A percentile compares a stretch with the other conserved stretches of the same genome.
Evolutionary conservation across 2,797 vertebrate species (phyloP).

Genomic region (Poecilia picta): DNA sequence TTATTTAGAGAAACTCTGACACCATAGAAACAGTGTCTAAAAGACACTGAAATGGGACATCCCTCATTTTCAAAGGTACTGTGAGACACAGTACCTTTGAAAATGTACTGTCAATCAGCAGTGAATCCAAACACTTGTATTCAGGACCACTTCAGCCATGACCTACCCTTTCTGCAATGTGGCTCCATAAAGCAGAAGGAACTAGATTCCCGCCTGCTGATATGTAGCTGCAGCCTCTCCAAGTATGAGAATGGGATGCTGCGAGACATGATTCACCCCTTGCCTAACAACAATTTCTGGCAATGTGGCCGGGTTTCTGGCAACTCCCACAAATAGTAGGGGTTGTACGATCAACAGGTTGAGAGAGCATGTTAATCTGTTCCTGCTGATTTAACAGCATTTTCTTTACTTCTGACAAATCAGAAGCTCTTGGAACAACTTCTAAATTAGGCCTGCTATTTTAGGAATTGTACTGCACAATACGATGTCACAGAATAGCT

Average conservation of each 20-base stretch:
- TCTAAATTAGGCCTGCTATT: background rate
- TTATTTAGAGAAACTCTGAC: background rate
- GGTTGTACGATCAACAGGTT: background rate
- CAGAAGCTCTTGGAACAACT: background rate
- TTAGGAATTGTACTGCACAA: background rate
- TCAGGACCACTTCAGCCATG: too few relatives aligned
- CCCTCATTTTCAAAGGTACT: background rate
- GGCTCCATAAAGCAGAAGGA: constrained; percentile 4
- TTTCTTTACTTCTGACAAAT: background rate
- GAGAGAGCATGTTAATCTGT: background rate
- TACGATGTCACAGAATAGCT: background rate
- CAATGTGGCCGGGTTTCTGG: background rate
- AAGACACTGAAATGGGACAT: background rate
- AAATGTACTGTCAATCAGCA: background rate
- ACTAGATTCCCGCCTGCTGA: background rate
- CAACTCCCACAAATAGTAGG: background rate
- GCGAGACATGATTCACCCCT: background rate
- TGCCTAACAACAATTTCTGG: background rate
- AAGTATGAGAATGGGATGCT: background rate
- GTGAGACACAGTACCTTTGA: background rate
- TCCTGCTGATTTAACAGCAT: background rate
- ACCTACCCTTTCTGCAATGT: background rate
- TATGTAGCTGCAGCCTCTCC: background rate
- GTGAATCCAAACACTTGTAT: background rate
- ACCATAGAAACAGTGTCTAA: background rate